Percentiles rank a stretch among this genome's conserved stretches.
These are phyloP conservation scores for Pygoscelis antarcticus DNA, from an alignment of 2,113 vertebrate genomes.

Conservation along the genomic window DNA sequence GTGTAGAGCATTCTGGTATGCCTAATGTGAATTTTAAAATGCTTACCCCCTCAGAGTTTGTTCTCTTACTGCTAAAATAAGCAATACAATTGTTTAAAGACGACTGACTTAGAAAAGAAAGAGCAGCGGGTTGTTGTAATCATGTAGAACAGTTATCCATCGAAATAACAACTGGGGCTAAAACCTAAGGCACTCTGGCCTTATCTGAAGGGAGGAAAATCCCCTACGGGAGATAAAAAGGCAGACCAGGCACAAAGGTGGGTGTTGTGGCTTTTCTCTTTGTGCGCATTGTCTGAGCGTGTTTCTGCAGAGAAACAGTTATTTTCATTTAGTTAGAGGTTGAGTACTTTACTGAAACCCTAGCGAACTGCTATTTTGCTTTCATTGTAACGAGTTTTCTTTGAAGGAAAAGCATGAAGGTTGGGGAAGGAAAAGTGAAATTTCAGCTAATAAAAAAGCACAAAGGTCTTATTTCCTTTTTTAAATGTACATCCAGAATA, in stretches of 20 bases:
- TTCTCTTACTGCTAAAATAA: not conserved
- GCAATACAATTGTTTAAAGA: not conserved
- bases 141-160: not conserved
- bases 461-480: not conserved
- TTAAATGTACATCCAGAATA: not conserved
- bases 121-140: not conserved
- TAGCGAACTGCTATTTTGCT: not conserved
- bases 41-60: not conserved
- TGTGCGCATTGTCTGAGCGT: accelerated
- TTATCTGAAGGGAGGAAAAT: not conserved
- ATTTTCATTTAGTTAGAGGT: not conserved
- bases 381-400: not conserved
- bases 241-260: not conserved
- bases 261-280: not conserved
- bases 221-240: not conserved
- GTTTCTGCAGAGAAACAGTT: not conserved
- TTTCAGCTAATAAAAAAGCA: not conserved
- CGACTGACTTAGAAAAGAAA: not conserved
- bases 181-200: not conserved
- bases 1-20: not conserved
- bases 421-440: not conserved
- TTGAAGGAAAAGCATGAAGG: not conserved
- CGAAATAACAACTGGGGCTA: not conserved
- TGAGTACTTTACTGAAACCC: not conserved
- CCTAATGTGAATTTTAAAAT: not conserved